phyloP scores from a whole-genome alignment of 2,888 invertebrate species.

The Automeris io region DNA sequence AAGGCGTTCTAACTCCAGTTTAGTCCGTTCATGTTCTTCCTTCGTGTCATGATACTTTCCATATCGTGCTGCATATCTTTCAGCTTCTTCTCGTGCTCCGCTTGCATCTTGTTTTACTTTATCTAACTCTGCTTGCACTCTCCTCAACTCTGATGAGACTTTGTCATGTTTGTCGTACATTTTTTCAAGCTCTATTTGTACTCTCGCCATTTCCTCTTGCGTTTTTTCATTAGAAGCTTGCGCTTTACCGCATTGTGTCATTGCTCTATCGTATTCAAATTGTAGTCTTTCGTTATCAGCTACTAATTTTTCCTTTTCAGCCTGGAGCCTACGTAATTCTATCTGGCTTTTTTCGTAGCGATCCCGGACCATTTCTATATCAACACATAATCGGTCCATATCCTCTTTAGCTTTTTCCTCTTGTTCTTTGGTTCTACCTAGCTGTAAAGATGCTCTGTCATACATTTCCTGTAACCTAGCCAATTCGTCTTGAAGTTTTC shows the following conservation, averaged over 20 bases:
- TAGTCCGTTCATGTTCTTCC: conserved; percentile 86
- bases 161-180: conserved; percentile 94
- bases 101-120: conserved; percentile 83
- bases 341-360: conserved; percentile 92
- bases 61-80: conserved; percentile 82
- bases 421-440: conserved; percentile 90
- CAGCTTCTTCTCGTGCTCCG: conserved; percentile 87
- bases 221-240: conserved; percentile 91
- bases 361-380: conserved; percentile 91
- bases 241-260: conserved; percentile 90
- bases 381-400: conserved; percentile 84
- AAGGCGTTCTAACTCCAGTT: conserved; percentile 88
- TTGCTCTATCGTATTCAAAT: conserved; percentile 91
- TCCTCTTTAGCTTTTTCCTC: conserved; percentile 95
- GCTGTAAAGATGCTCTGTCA: conserved; percentile 89
- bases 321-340: conserved; percentile 87
- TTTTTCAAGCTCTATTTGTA: conserved; percentile 92
- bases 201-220: conserved; percentile 91
- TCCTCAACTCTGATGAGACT: conserved; percentile 86
- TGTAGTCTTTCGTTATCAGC: conserved; percentile 90
- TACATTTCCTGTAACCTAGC: conserved; percentile 92
- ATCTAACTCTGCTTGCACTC: conserved; percentile 87
- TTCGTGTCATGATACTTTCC: conserved; percentile 86
- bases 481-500: conserved; percentile 91
- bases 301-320: conserved; percentile 90